A percentile compares a stretch with the other conserved stretches of the same genome.
Evolutionary conservation across 2,797 vertebrate species (phyloP).

Genomic region (Hozukius guyotensis): DNA sequence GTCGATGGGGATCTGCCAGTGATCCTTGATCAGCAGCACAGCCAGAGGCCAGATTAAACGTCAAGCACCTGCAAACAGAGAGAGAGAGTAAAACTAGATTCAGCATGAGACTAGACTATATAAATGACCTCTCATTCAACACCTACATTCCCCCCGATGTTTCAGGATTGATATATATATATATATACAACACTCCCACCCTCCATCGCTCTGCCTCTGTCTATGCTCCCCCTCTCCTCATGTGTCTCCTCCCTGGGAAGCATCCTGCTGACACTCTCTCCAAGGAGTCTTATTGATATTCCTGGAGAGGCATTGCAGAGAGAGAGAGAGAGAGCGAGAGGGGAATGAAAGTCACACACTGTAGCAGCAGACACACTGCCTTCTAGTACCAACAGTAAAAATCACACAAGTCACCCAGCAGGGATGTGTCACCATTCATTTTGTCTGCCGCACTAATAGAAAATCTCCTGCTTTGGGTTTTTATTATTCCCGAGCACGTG

Average conservation of each 20-base stretch:
- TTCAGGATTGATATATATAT: conserved; percentile 31
- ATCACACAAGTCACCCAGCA: conserved; percentile 70
- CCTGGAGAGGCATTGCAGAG: conserved; percentile 69
- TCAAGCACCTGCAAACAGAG: conserved; percentile 33
- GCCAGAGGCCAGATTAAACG: conserved; percentile 39
- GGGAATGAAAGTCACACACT: conserved; percentile 67
- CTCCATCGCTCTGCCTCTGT: conserved; percentile 13
- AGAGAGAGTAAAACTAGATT: conserved; percentile 6
- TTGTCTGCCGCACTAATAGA: conserved; percentile 42
- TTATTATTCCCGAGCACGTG: conserved; percentile 21
- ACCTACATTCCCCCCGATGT: conserved; percentile 19
- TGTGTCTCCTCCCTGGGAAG: conserved; percentile 70
- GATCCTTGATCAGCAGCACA: conserved; percentile 46
- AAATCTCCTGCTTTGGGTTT: conserved; percentile 32
- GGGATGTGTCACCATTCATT: conserved; percentile 55
- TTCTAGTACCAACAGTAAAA: conserved; percentile 60
- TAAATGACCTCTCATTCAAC: conserved; percentile 59
- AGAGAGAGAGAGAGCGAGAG: conserved; percentile 36
- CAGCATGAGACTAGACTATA: neutral
- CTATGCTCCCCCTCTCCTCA: conserved; percentile 35
- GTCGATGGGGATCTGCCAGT: conserved; percentile 40
- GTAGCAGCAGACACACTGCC: conserved; percentile 53
- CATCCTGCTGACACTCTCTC: conserved; percentile 77
- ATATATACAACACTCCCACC: conserved; percentile 4
- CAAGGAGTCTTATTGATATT: conserved; percentile 81